A percentile compares a stretch with the other conserved stretches of the same genome.
Evolutionary conservation across 2,113 vertebrate genomes (phyloP).

Genomic region (Ascaphus truei): DNA sequence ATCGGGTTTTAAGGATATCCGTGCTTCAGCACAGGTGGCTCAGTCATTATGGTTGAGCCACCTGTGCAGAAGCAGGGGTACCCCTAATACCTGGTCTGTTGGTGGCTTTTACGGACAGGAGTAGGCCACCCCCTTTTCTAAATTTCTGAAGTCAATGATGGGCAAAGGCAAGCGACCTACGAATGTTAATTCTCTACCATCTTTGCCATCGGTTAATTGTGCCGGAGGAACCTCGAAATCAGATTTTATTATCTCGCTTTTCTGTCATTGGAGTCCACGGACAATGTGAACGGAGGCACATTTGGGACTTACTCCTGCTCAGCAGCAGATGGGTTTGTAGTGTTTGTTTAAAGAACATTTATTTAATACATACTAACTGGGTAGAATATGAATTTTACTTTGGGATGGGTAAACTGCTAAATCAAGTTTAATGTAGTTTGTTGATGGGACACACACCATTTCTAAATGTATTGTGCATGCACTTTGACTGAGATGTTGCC

Average conservation of each 20-base stretch:
- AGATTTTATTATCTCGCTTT: neutral
- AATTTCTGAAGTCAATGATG: too few relatives aligned
- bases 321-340: conserved; percentile 6
- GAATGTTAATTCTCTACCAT: too few relatives aligned
- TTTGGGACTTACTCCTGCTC: neutral
- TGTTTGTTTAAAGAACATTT: conserved; percentile 21
- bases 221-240: neutral
- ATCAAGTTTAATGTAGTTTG: neutral
- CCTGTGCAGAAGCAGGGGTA: too few relatives aligned
- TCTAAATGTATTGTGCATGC: neutral
- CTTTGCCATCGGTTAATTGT: neutral
- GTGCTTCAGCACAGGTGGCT: too few relatives aligned
- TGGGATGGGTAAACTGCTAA: neutral
- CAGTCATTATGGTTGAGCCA: too few relatives aligned
- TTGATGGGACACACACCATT: neutral
- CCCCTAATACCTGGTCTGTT: too few relatives aligned
- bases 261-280: neutral
- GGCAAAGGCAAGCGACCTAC: too few relatives aligned
- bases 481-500: too few relatives aligned
- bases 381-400: neutral
- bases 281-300: neutral
- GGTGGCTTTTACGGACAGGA: too few relatives aligned
- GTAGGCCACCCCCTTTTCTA: too few relatives aligned
- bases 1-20: too few relatives aligned
- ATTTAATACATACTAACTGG: neutral